These are phyloP conservation scores for Pristionchus japonicus DNA, from an alignment of 2,888 invertebrate genomes.

Conservation along the genomic window DNA sequence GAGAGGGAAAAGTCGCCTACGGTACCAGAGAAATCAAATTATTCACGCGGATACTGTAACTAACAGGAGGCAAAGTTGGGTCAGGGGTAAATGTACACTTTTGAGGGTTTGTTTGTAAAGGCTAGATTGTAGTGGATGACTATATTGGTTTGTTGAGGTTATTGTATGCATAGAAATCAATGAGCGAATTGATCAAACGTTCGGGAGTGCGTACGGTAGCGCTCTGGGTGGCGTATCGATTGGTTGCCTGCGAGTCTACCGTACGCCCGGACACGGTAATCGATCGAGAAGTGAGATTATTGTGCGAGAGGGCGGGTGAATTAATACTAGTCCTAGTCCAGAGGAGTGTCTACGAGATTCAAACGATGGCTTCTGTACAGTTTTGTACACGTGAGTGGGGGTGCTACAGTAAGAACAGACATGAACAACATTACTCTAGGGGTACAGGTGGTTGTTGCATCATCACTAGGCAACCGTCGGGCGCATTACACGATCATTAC, in stretches of 20 bases:
- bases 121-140: not conserved
- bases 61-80: not conserved
- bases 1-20: not conserved
- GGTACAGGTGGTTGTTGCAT: not conserved
- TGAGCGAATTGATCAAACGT: not conserved
- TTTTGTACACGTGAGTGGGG: not conserved
- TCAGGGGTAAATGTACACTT: not conserved
- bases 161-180: not conserved
- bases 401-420: not conserved
- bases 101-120: not conserved
- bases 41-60: not conserved
- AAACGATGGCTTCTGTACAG: not conserved
- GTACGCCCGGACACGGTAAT: not conserved
- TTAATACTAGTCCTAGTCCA: conserved; percentile 1
- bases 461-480: not conserved
- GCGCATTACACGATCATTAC: not conserved
- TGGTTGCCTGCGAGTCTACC: not conserved
- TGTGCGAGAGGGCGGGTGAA: not conserved
- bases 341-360: not conserved
- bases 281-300: not conserved
- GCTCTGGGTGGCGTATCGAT: not conserved
- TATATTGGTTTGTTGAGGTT: conserved; percentile 11
- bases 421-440: not conserved
- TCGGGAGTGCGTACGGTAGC: conserved; percentile 18
- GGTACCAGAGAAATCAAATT: not conserved